Evolutionary conservation across 92 coral and sea anemone species (phyloP).

Genomic region (Desmophyllum pertusum): DNA sequence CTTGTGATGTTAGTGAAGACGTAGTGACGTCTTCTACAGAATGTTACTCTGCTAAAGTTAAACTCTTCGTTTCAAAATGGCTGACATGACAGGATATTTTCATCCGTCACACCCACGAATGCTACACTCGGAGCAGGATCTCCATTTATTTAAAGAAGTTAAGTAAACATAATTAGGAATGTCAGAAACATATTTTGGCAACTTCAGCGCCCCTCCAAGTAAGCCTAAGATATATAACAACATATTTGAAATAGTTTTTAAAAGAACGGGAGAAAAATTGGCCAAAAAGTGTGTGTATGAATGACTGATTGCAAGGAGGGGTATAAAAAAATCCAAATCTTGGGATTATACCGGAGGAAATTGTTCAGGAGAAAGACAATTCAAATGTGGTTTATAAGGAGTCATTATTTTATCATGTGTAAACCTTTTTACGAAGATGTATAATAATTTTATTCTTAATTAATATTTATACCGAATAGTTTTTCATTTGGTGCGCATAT

Average conservation of each 20-base stretch:
- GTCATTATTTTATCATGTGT: neutral
- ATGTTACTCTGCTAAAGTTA: neutral
- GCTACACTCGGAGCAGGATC: constrained; percentile 18
- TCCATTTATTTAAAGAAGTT: neutral
- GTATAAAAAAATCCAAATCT: too few relatives aligned
- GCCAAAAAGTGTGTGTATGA: too few relatives aligned
- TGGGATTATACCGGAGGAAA: too few relatives aligned
- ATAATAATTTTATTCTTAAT: neutral
- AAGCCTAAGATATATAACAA: too few relatives aligned
- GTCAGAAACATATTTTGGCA: neutral
- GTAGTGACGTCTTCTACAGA: neutral
- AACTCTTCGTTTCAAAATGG: too few relatives aligned
- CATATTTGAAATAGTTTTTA: neutral
- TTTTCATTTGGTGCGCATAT: neutral
- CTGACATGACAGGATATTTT: too few relatives aligned
- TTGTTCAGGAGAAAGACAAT: neutral
- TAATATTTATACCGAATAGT: neutral
- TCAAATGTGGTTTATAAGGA: neutral
- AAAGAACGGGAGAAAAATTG: too few relatives aligned
- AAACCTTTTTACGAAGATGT: neutral
- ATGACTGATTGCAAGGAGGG: neutral
- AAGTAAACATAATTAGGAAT: neutral
- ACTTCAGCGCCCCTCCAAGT: neutral
- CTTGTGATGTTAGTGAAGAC: neutral
- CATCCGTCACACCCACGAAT: too few relatives aligned